These are phyloP conservation scores for Drosophila bipectinata DNA, from an alignment of 1,140 invertebrate species.

Conservation along the genomic window DNA sequence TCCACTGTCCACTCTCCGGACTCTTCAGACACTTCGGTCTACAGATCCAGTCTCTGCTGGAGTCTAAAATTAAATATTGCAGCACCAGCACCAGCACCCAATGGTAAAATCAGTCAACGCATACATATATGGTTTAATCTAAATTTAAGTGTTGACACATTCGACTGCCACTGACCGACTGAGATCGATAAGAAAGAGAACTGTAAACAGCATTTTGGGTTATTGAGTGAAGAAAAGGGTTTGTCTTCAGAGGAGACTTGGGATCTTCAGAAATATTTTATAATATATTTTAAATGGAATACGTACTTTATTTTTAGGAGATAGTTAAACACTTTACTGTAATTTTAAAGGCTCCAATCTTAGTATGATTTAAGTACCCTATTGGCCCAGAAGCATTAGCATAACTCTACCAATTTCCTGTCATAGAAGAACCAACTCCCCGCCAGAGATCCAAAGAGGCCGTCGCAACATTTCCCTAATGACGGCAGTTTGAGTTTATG, in stretches of 20 bases:
- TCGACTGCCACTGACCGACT: slow-evolving; percentile 40
- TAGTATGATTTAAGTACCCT: neutral
- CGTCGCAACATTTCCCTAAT: slow-evolving; percentile 35
- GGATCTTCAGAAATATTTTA: neutral
- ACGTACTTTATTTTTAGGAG: no score
- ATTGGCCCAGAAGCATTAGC: slow-evolving; percentile 11
- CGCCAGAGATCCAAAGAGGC: slow-evolving; percentile 33
- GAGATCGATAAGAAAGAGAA: slow-evolving; percentile 40
- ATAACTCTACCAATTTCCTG: slow-evolving; percentile 12
- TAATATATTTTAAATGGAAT: neutral
- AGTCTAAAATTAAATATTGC: slow-evolving; percentile 73
- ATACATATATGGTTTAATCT: slow-evolving; percentile 81
- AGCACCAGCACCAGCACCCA: slow-evolving; percentile 60
- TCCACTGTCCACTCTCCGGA: slow-evolving; percentile 22
- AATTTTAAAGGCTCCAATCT: no score
- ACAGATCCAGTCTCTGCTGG: slow-evolving; percentile 21
- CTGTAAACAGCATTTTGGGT: slow-evolving; percentile 14
- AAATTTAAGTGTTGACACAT: slow-evolving; percentile 81
- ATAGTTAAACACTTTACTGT: no score
- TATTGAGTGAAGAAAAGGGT: neutral
- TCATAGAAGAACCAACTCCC: slow-evolving; percentile 4
- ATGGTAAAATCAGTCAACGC: slow-evolving; percentile 67
- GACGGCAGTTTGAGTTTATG: slow-evolving; percentile 61
- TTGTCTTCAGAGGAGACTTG: neutral
- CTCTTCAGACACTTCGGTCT: slow-evolving; percentile 2